Conservation (phyloP, 2,797 vertebrate genomes). For the Neosilurus mollespiculum region DNA sequence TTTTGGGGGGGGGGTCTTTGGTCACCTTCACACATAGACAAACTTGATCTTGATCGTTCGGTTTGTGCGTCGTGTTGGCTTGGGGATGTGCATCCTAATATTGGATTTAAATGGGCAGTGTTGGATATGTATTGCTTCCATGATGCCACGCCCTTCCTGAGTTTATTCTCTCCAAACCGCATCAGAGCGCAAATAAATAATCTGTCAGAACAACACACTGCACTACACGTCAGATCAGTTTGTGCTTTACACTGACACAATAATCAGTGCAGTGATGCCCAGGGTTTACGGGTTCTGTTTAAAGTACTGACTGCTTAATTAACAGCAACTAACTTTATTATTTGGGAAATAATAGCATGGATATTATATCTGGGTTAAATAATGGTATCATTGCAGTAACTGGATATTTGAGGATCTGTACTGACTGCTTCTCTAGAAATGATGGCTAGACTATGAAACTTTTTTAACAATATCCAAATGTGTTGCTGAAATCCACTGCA, state of each 20-base stretch:
- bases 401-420: background rate
- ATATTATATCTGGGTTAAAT: background rate
- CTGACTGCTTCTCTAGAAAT: background rate
- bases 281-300: background rate
- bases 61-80: background rate
- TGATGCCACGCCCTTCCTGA: constrained; percentile 27
- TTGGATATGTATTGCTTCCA: background rate
- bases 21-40: background rate
- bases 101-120: background rate
- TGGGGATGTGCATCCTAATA: background rate
- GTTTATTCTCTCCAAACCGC: background rate
- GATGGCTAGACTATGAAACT: background rate
- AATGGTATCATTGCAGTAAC: background rate
- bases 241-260: background rate
- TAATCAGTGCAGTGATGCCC: background rate
- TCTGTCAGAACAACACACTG: background rate
- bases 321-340: background rate
- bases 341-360: background rate
- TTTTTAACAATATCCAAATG: background rate
- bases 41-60: background rate
- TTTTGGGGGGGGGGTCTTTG: no score
- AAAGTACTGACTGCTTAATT: background rate
- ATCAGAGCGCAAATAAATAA: background rate
- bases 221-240: background rate
- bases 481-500: background rate